A percentile compares a stretch with the other conserved stretches of the same genome.
Conservation (phyloP, 2,113 vertebrate species). For the Toxotes jaculatrix region DNA sequence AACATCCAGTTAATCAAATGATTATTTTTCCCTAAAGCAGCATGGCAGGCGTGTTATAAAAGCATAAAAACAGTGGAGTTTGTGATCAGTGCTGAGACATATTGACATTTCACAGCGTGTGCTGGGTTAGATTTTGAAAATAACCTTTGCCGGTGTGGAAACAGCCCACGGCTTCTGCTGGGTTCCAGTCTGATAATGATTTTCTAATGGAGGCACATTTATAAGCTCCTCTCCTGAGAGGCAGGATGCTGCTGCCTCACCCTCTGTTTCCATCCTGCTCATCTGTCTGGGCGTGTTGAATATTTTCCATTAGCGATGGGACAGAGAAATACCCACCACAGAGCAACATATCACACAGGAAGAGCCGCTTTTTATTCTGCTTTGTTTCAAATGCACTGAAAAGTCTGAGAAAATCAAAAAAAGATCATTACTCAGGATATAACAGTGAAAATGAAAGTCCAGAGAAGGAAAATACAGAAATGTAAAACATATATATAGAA, state of each 20-base stretch:
- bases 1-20: neutral
- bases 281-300: slow-evolving; percentile 45
- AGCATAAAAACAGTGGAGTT: neutral
- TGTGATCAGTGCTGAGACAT: neutral
- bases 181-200: slow-evolving; percentile 53
- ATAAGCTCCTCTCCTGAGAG: slow-evolving; percentile 34
- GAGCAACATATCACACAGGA: slow-evolving; percentile 19
- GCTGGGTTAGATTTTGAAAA: slow-evolving; percentile 7
- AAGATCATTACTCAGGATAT: too few relatives aligned
- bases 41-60: neutral
- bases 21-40: neutral
- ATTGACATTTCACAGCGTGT: slow-evolving; percentile 24
- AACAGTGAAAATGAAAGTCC: too few relatives aligned
- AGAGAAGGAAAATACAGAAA: too few relatives aligned
- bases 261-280: slow-evolving; percentile 40
- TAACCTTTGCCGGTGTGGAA: slow-evolving; percentile 62
- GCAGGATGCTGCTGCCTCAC: slow-evolving; percentile 50
- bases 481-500: too few relatives aligned
- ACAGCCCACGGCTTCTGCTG: slow-evolving; percentile 47
- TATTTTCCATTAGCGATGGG: slow-evolving; percentile 44
- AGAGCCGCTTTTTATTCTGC: slow-evolving; percentile 17
- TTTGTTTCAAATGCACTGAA: neutral
- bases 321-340: neutral
- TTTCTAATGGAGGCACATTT: slow-evolving; percentile 57
- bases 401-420: neutral